Evolutionary conservation across 2,888 invertebrate genomes (phyloP).

Genomic region (Lasius platythorax): DNA sequence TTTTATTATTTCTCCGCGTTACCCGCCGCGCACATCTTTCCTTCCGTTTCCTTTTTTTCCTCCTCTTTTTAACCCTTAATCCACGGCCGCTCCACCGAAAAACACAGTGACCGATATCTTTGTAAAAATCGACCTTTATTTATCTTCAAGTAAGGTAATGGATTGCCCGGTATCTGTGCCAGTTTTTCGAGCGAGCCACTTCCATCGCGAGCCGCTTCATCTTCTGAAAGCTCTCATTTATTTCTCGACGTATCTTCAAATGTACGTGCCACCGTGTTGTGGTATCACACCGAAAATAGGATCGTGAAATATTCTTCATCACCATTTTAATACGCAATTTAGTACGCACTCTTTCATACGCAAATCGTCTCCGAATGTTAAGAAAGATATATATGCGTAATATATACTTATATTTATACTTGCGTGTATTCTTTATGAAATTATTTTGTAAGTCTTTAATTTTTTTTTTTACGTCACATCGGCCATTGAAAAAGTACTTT

Average conservation of each 20-base stretch:
- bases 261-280: constrained; percentile 2
- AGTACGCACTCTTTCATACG: neutral
- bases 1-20: neutral
- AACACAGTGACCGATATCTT: neutral
- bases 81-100: neutral
- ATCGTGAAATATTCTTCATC: constrained; percentile 22
- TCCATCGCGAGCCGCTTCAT: constrained; percentile 15
- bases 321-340: constrained; percentile 8
- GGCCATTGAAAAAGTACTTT: constrained; percentile 45
- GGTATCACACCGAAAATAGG: neutral
- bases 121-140: constrained; percentile 24
- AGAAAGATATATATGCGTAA: constrained; percentile 44
- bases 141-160: constrained; percentile 23
- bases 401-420: constrained; percentile 35
- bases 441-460: constrained; percentile 47
- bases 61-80: neutral
- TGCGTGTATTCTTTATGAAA: constrained; percentile 28
- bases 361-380: neutral
- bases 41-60: neutral
- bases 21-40: neutral
- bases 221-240: constrained; percentile 15
- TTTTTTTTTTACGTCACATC: constrained; percentile 34
- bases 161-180: neutral
- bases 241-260: constrained; percentile 1
- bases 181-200: constrained; percentile 12